Percentiles rank a stretch among this genome's conserved stretches.
Conservation (phyloP, 2,888 invertebrate genomes). For the Cylloceria caligata region DNA sequence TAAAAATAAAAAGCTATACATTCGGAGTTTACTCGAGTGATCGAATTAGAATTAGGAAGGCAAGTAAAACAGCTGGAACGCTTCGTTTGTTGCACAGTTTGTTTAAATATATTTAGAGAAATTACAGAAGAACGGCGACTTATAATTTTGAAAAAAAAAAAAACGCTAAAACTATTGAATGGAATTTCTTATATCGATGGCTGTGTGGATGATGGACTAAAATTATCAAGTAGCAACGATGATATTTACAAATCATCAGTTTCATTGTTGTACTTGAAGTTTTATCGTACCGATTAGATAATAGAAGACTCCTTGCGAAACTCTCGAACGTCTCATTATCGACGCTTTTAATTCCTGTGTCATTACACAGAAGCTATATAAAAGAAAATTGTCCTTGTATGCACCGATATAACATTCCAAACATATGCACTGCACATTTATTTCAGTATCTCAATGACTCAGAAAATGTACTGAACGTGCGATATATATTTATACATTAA, state of each 20-base stretch:
- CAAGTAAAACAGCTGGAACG: too few species aligned
- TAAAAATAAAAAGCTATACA: too few species aligned
- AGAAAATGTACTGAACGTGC: not conserved
- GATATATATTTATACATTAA: not conserved
- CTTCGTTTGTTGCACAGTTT: too few species aligned
- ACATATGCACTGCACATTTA: not conserved
- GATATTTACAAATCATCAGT: not conserved
- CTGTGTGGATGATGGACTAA: too few species aligned
- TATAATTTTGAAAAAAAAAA: too few species aligned
- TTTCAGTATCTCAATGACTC: not conserved
- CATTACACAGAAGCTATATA: constrained; percentile 23
- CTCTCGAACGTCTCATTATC: not conserved
- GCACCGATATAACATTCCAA: not conserved
- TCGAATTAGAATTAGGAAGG: too few species aligned
- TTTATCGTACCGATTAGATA: constrained; percentile 15
- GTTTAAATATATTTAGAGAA: too few species aligned
- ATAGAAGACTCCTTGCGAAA: not conserved
- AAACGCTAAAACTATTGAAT: too few species aligned
- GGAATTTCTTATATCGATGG: too few species aligned
- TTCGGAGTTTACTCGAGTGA: too few species aligned
- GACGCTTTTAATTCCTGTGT: constrained; percentile 16
- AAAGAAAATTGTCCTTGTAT: constrained; percentile 29
- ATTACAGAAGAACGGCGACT: too few species aligned
- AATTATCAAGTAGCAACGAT: too few species aligned
- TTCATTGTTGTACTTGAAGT: constrained; percentile 12